Percentiles rank a stretch among this genome's conserved stretches.
These are phyloP conservation scores for Hydrochoerus hydrochaeris DNA, from an alignment of 2,113 vertebrate genomes.

Conservation along the genomic window DNA sequence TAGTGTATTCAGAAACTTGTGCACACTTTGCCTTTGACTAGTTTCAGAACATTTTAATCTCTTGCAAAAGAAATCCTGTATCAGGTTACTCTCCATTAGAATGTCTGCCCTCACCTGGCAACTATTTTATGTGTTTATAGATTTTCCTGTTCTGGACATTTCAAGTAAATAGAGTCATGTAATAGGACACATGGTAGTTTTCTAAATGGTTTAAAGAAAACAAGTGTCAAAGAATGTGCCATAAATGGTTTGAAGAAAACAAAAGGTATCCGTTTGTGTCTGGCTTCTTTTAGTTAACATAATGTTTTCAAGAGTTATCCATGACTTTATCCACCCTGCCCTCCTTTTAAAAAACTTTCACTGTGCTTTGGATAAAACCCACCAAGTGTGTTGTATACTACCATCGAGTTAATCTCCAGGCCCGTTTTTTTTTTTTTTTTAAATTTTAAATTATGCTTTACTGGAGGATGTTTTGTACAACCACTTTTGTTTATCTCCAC, in stretches of 20 bases:
- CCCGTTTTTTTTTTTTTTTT: neutral
- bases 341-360: neutral
- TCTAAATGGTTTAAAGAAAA: slow-evolving; percentile 20
- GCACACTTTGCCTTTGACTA: neutral
- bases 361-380: neutral
- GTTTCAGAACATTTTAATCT: slow-evolving; percentile 16
- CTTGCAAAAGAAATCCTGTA: neutral
- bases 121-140: neutral
- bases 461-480: neutral
- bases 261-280: neutral
- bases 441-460: neutral
- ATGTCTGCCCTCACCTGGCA: neutral
- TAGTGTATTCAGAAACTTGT: neutral
- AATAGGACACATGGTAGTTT: neutral
- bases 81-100: neutral
- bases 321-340: neutral
- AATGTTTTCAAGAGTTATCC: slow-evolving; percentile 5
- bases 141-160: slow-evolving; percentile 25
- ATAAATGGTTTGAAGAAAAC: neutral
- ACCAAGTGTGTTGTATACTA: neutral
- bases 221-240: neutral
- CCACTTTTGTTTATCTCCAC: neutral
- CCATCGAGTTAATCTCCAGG: neutral
- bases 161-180: neutral
- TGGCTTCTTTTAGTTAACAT: slow-evolving; percentile 19